phyloP scores from a whole-genome alignment of 2,888 invertebrate species.

The Melanophora roralis region DNA sequence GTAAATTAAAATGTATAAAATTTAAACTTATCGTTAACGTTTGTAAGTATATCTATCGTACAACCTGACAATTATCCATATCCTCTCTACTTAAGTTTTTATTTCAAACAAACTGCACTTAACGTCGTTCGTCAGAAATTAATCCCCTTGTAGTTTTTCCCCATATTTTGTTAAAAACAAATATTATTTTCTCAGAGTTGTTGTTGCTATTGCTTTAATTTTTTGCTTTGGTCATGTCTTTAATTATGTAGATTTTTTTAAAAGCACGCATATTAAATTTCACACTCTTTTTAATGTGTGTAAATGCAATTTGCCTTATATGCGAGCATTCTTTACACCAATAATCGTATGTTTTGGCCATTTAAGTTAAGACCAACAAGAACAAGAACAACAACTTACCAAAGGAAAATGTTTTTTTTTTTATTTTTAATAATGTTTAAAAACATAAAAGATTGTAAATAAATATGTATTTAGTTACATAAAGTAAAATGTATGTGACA shows the following conservation, averaged over 20 bases:
- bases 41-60: not conserved
- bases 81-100: conserved; percentile 18
- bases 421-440: conserved; percentile 51
- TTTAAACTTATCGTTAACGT: conserved; percentile 16
- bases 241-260: conserved; percentile 58
- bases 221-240: conserved; percentile 18
- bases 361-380: conserved; percentile 11
- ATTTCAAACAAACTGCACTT: conserved; percentile 18
- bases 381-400: not conserved
- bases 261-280: conserved; percentile 60
- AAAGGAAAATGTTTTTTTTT: conserved; percentile 44
- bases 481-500: conserved; percentile 1
- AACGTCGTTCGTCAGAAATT: conserved; percentile 25
- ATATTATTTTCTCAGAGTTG: conserved; percentile 26
- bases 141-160: conserved; percentile 43
- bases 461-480: conserved; percentile 43
- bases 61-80: conserved; percentile 30
- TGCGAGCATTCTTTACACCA: not conserved
- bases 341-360: conserved; percentile 43
- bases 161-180: conserved; percentile 30
- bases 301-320: not conserved
- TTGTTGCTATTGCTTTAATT: not conserved
- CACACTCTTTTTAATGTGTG: conserved; percentile 50
- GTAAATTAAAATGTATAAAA: conserved; percentile 3
- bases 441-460: conserved; percentile 5